These are phyloP conservation scores for Prinia subflava DNA, from an alignment of 2,113 vertebrate species.

Conservation along the genomic window DNA sequence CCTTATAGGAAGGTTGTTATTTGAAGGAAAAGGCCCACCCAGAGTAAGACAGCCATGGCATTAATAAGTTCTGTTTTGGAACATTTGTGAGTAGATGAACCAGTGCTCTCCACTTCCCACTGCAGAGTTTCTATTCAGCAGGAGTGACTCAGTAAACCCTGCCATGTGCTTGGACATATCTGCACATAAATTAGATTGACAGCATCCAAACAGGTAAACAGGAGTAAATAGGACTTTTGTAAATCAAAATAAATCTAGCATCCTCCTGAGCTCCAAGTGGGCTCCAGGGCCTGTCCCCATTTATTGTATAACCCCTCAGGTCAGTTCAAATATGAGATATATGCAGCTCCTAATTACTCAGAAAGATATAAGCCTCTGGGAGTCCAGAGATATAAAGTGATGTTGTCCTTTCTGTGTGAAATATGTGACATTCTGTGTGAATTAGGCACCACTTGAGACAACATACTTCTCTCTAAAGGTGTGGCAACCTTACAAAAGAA, in stretches of 20 bases:
- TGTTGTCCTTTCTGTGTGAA: background rate
- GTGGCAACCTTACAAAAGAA: background rate
- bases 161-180: background rate
- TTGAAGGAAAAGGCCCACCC: constrained; percentile 27
- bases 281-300: background rate
- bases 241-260: background rate
- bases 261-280: background rate
- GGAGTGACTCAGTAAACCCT: background rate
- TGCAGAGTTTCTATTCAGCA: background rate
- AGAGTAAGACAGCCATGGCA: background rate
- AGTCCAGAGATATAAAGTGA: background rate
- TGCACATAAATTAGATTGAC: background rate
- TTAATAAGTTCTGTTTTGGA: background rate
- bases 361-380: background rate
- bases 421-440: background rate
- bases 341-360: background rate
- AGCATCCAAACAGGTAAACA: background rate
- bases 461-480: background rate
- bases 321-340: background rate
- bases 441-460: background rate
- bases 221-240: background rate
- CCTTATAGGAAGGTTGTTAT: constrained; percentile 11
- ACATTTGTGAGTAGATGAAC: background rate
- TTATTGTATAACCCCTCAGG: background rate
- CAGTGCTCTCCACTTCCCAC: background rate